phyloP scores from a whole-genome alignment of 2,113 vertebrate genomes.

The Cebidichthys violaceus region DNA sequence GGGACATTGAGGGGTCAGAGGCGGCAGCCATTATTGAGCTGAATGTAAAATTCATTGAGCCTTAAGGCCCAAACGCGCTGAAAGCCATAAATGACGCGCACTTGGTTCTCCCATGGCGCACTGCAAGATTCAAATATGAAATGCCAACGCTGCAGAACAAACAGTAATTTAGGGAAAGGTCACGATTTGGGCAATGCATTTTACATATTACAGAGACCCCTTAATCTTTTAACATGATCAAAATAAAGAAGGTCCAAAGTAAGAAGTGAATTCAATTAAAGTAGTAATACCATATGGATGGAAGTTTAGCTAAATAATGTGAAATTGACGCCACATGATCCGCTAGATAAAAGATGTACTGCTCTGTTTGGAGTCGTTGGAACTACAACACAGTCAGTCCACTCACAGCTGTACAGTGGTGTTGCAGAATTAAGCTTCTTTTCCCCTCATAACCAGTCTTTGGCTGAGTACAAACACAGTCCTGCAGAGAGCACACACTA shows the following conservation, averaged over 20 bases:
- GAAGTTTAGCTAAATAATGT: not conserved
- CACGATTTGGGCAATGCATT: not conserved
- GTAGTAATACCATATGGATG: not conserved
- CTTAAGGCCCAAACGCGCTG: not conserved
- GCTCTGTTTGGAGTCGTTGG: no score
- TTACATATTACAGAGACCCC: not conserved
- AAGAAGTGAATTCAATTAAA: not conserved
- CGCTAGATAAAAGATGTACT: no score
- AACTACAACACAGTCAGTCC: no score
- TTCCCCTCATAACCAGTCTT: no score
- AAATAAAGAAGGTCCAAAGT: not conserved
- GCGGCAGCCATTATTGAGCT: not conserved
- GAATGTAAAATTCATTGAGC: not conserved
- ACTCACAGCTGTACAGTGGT: no score
- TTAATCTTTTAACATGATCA: not conserved
- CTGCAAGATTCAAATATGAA: not conserved
- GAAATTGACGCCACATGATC: not conserved
- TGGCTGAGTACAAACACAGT: not conserved
- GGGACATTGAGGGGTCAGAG: slow-evolving; percentile 4
- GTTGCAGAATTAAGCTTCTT: no score
- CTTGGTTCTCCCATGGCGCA: not conserved
- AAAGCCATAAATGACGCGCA: not conserved
- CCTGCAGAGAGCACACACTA: not conserved
- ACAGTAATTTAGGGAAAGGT: not conserved
- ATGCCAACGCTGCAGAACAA: not conserved